Conservation (phyloP, 2,113 vertebrate species). For the Oryzias melastigma region DNA sequence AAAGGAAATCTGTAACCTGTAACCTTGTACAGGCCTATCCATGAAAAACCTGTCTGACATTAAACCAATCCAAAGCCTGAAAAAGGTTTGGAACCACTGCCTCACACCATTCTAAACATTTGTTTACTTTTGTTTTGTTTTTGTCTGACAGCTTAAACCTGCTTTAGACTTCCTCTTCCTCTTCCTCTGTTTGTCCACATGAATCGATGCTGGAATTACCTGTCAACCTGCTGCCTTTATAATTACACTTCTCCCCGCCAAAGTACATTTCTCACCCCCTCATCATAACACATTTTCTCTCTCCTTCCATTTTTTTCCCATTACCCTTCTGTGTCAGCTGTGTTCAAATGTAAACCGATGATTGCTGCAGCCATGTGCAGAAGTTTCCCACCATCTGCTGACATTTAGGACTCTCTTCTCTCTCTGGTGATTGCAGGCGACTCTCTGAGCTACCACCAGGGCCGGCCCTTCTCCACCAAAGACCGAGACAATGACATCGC, state of each 20-base stretch:
- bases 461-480: slow-evolving; percentile 97
- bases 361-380: slow-evolving; percentile 2
- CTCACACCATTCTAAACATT: too few species aligned
- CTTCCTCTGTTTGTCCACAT: slow-evolving; percentile 49
- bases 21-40: too few species aligned
- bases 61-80: too few species aligned
- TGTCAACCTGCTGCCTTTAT: slow-evolving; percentile 50
- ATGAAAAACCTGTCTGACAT: too few species aligned
- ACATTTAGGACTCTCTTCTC: slow-evolving; percentile 10
- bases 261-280: slow-evolving; percentile 31
- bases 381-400: background rate
- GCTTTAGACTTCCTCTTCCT: slow-evolving; percentile 23
- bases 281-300: slow-evolving; percentile 1
- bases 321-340: slow-evolving; percentile 13
- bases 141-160: slow-evolving; percentile 19
- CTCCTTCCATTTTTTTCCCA: background rate
- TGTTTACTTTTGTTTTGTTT: background rate
- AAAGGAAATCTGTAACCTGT: too few species aligned
- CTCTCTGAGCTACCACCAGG: slow-evolving; percentile 95
- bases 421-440: slow-evolving; percentile 79
- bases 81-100: too few species aligned
- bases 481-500: slow-evolving; percentile 97
- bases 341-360: too few species aligned
- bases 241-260: slow-evolving; percentile 35
- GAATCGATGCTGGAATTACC: slow-evolving; percentile 55